Percentiles rank a stretch among this genome's conserved stretches.
phyloP scores from a whole-genome alignment of 1,140 invertebrate genomes.

The Hylyphantes graminicola region DNA sequence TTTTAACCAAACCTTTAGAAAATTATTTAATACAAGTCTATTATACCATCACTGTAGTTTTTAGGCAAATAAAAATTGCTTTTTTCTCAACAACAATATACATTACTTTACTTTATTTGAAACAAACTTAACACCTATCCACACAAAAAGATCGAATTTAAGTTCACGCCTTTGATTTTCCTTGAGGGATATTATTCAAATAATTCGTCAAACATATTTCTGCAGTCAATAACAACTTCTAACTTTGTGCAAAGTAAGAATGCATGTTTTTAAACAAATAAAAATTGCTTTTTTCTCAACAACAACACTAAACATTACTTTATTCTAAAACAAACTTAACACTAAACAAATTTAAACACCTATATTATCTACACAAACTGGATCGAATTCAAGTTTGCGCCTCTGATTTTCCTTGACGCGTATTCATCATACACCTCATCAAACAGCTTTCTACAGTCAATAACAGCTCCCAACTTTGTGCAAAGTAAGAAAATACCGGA shows the following conservation, averaged over 20 bases:
- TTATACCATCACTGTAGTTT: too few relatives aligned
- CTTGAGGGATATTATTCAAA: constrained; percentile 53
- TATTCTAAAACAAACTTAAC: not conserved
- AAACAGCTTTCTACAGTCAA: constrained; percentile 90
- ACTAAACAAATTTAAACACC: constrained; percentile 3
- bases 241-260: constrained; percentile 95
- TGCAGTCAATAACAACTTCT: constrained; percentile 85
- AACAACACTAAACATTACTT: not conserved
- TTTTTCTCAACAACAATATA: too few relatives aligned
- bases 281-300: too few relatives aligned
- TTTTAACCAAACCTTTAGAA: too few relatives aligned
- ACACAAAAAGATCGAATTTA: not conserved
- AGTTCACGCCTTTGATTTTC: not conserved
- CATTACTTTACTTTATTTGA: not conserved
- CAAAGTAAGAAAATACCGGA: constrained; percentile 97
- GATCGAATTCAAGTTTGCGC: not conserved
- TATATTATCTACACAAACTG: not conserved
- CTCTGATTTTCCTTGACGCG: not conserved
- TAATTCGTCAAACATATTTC: constrained; percentile 85
- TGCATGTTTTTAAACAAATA: too few relatives aligned
- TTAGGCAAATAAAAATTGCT: too few relatives aligned
- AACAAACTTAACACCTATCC: not conserved
- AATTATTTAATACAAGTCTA: too few relatives aligned
- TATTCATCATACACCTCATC: constrained; percentile 73
- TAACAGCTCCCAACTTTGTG: constrained; percentile 85